These are phyloP conservation scores for Cylloceria caligata DNA, from an alignment of 2,888 invertebrate genomes.

Conservation along the genomic window DNA sequence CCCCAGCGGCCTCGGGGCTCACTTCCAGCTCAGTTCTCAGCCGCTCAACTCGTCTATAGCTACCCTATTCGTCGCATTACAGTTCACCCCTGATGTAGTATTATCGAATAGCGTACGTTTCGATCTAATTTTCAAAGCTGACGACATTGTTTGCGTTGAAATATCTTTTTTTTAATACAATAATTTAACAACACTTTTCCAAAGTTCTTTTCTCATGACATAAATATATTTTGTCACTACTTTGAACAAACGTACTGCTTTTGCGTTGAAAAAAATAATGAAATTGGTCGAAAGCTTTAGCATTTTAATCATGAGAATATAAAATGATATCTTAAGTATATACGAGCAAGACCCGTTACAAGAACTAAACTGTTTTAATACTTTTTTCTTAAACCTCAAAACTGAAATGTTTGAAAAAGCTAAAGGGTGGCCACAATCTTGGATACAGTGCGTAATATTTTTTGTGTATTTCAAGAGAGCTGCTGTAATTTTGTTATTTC, in stretches of 20 bases:
- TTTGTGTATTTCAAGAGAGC: not conserved
- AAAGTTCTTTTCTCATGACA: too few species aligned
- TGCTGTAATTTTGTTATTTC: slow-evolving; percentile 1
- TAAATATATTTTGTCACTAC: too few species aligned
- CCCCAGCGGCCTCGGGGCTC: slow-evolving; percentile 60
- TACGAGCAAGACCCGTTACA: too few species aligned
- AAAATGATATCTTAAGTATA: too few species aligned
- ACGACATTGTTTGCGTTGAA: not conserved
- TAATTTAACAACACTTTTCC: too few species aligned
- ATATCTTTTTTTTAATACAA: too few species aligned
- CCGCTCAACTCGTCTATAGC: slow-evolving; percentile 21
- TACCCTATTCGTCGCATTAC: slow-evolving; percentile 32
- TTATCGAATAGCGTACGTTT: slow-evolving; percentile 48
- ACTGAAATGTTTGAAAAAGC: not conserved
- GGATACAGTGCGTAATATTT: not conserved
- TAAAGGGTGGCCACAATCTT: not conserved
- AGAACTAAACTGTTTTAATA: too few species aligned
- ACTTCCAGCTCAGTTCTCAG: slow-evolving; percentile 48
- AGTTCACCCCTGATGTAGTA: slow-evolving; percentile 31
- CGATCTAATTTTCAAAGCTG: slow-evolving; percentile 33
- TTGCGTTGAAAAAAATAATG: too few species aligned
- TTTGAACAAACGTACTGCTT: too few species aligned
- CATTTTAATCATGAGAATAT: too few species aligned
- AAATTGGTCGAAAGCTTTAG: too few species aligned
- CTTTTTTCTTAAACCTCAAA: too few species aligned